A percentile compares a stretch with the other conserved stretches of the same genome.
Conservation (phyloP, 2,797 vertebrate species). For the Poecilia picta region DNA sequence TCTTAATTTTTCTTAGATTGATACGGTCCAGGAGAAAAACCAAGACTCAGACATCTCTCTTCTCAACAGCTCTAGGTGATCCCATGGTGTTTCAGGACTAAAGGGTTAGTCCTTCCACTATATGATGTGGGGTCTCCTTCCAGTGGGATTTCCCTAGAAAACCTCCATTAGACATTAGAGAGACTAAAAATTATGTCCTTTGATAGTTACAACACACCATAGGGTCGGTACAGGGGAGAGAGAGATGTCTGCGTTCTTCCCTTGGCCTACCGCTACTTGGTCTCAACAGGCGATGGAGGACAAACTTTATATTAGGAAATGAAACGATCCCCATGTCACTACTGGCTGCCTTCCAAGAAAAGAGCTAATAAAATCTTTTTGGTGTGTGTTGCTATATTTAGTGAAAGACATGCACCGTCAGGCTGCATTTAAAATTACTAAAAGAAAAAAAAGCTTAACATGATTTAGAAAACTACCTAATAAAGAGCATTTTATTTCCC, state of each 20-base stretch:
- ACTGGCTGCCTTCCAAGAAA: slow-evolving; percentile 33
- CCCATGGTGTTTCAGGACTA: background rate
- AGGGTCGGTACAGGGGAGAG: background rate
- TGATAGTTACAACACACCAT: background rate
- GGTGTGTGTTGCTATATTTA: slow-evolving; percentile 1
- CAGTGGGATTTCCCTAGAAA: background rate
- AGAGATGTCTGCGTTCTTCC: background rate
- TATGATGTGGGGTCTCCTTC: background rate
- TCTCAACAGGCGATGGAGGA: background rate
- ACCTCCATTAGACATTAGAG: background rate
- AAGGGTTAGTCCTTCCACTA: background rate
- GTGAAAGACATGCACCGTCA: slow-evolving; percentile 14
- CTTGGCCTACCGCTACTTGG: too few species aligned
- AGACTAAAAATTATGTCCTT: background rate
- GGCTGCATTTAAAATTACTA: slow-evolving; percentile 6
- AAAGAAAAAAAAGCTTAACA: background rate
- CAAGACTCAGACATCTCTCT: background rate
- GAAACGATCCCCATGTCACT: slow-evolving; percentile 41
- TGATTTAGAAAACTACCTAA: background rate
- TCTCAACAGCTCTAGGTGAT: background rate
- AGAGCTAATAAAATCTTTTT: background rate
- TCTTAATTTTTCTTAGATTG: background rate
- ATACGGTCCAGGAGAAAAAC: background rate
- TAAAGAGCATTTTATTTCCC: background rate
- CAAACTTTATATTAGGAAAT: slow-evolving; percentile 14